Evolutionary conservation across 2,888 invertebrate genomes (phyloP), one percentile per base, ranked within the genome.

Genomic region (Papilio protenor): DNA sequence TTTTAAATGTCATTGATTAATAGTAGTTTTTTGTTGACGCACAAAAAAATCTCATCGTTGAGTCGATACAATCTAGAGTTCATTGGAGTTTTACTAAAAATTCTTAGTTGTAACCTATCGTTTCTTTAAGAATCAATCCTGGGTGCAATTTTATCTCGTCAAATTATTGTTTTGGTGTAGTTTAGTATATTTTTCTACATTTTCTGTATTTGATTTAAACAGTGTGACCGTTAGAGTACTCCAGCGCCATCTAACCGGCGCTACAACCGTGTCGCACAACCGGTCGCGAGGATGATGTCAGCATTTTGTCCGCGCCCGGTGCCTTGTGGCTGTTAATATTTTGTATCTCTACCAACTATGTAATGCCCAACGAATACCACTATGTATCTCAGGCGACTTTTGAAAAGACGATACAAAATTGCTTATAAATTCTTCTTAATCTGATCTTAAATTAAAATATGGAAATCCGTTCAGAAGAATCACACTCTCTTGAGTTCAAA

Each of bases 221-320:
- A 23, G 33, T 23, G 11, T 52, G 72, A 52, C 61, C 52, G 76
- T 72, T 76, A 71, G 70, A 55, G 8, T 27, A 71, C 76, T 2
- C 16, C 45, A 23, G 27, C 64, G 74, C 64, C 59, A 61, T 10
- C 66, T n/a, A 12, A 49, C 69, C 23, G n/a, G 57, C 23, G 55
- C 16, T 18, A n/a, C 49, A 52, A 76, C 21, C 73, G 55, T 47
- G 77, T 73, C 23, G 52, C 55, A 5, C n/a, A 76, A 77, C 77
- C 77, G 77, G 77, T 77, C 77, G 33, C 59, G 72, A 57, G 23
- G 73, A 73, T 77, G 77, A 77, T 77, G 73, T 77, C 77, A 77
- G 45, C 49, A 6, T 10, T 61, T 73, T 16, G 77, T 33, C 49
- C n/a, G 27, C 47, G 47, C 12, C 61, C 61, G 61, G 61, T 61